These are phyloP conservation scores for Idaea aversata DNA, from an alignment of 2,888 invertebrate genomes.

Conservation along the genomic window DNA sequence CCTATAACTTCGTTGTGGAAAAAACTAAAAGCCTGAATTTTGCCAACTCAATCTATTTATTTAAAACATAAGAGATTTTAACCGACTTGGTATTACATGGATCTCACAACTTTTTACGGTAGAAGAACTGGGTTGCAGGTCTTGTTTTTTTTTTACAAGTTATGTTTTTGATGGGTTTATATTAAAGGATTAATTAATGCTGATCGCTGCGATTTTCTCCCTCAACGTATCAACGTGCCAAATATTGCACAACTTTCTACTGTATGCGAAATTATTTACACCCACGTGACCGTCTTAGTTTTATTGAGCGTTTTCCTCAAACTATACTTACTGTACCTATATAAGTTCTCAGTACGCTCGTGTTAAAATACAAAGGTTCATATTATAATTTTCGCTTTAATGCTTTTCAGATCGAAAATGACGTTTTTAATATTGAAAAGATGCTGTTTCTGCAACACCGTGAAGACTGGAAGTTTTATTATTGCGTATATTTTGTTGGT, in stretches of 20 bases:
- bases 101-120: no score
- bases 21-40: no score
- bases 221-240: not conserved
- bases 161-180: no score
- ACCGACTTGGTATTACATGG: no score
- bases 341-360: not conserved
- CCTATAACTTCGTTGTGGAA: no score
- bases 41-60: no score
- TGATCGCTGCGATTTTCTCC: not conserved
- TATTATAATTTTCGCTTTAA: no score
- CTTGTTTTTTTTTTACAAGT: no score
- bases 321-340: not conserved
- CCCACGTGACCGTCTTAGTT: not conserved
- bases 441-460: conserved; percentile 49
- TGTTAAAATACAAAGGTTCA: not conserved
- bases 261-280: not conserved
- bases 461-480: conserved; percentile 49
- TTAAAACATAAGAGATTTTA: no score
- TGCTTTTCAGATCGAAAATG: conserved; percentile 35
- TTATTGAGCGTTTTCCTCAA: not conserved
- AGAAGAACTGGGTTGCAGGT: no score
- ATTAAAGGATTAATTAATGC: no score
- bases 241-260: not conserved
- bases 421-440: conserved; percentile 30
- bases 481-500: conserved; percentile 49